A percentile compares a stretch with the other conserved stretches of the same genome.
These are phyloP conservation scores for Brachyistius frenatus DNA, from an alignment of 2,113 vertebrate genomes.

Conservation along the genomic window DNA sequence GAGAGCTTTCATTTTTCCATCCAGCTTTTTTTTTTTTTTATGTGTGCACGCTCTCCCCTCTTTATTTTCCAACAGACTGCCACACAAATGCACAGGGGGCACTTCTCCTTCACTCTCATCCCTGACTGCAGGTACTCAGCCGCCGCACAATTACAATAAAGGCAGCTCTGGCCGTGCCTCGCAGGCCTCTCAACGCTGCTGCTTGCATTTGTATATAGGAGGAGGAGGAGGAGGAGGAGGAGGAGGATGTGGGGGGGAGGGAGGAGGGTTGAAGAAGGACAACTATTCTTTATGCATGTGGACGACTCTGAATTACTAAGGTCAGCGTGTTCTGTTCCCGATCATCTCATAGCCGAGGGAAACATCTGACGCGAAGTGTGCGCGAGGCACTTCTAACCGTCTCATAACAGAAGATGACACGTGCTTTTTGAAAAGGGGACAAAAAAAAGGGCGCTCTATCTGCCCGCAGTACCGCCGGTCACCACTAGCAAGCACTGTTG, in stretches of 20 bases:
- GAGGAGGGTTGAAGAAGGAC: constrained; percentile 61
- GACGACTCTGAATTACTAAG: constrained; percentile 64
- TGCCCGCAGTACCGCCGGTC: constrained; percentile 67
- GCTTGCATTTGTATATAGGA: constrained; percentile 43
- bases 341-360: constrained; percentile 56
- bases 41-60: constrained; percentile 23
- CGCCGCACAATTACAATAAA: constrained; percentile 73
- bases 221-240: not conserved
- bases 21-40: constrained; percentile 76
- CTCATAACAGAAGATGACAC: constrained; percentile 28
- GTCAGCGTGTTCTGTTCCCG: constrained; percentile 57
- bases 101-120: constrained; percentile 55
- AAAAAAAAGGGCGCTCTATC: constrained; percentile 36
- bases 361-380: constrained; percentile 43
- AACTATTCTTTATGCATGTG: constrained; percentile 62
- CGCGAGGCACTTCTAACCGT: constrained; percentile 43
- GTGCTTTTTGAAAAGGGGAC: constrained; percentile 24
- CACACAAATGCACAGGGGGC: constrained; percentile 58
- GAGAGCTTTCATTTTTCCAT: constrained; percentile 82
- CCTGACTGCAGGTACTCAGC: constrained; percentile 72
- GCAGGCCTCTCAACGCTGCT: constrained; percentile 62
- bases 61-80: constrained; percentile 70
- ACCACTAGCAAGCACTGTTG: constrained; percentile 84
- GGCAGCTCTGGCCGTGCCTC: constrained; percentile 50
- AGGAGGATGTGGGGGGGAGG: too few species aligned